phyloP scores from a whole-genome alignment of 2,888 invertebrate genomes.

The Orthosia gracilis region DNA sequence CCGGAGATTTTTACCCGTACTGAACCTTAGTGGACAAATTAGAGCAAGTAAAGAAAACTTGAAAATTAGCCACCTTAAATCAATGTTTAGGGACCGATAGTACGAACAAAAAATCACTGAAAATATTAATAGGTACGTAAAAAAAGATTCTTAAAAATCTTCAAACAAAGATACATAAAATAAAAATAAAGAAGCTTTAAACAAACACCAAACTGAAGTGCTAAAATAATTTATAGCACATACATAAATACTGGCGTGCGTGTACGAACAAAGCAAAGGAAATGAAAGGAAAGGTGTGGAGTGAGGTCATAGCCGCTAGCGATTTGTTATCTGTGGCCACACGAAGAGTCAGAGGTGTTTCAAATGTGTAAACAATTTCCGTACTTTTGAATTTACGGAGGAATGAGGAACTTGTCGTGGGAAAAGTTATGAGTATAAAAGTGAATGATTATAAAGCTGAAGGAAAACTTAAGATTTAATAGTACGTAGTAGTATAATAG shows the following conservation, averaged over 20 bases:
- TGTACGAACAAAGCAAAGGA: constrained; percentile 59
- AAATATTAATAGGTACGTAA: not conserved
- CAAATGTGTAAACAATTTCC: constrained; percentile 48
- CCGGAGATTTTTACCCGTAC: too few species aligned
- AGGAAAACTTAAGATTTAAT: not conserved
- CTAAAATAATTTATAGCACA: constrained; percentile 58
- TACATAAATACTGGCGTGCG: constrained; percentile 59
- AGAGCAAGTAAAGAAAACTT: too few species aligned
- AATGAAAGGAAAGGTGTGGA: constrained; percentile 58
- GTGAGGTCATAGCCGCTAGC: constrained; percentile 52
- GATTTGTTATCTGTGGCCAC: constrained; percentile 61
- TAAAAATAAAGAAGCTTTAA: constrained; percentile 28
- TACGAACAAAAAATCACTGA: not conserved
- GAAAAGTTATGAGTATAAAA: not conserved
- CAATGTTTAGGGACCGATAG: not conserved
- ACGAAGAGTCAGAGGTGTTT: constrained; percentile 52
- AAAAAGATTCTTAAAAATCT: not conserved
- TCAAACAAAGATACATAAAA: not conserved
- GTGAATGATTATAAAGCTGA: not conserved
- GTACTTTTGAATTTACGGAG: constrained; percentile 1
- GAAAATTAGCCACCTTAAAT: too few species aligned
- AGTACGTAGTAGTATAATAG: too few species aligned
- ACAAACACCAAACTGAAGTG: constrained; percentile 37
- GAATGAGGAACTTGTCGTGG: not conserved
- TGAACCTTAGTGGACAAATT: too few species aligned